Base-by-base conservation (phyloP, 2,888 invertebrate species). In the Chelonus formosanus region DNA sequence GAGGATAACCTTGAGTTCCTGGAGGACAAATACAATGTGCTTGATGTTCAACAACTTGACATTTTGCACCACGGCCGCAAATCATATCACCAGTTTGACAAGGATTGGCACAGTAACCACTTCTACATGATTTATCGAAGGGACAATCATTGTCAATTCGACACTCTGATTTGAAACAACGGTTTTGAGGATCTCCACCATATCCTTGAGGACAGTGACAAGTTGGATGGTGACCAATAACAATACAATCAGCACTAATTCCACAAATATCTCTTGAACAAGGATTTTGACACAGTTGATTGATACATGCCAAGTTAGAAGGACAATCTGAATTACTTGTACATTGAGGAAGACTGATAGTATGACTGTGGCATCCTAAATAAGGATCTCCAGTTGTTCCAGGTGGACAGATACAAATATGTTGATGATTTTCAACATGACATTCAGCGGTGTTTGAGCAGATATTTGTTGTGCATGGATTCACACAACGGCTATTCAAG, bases 161-260 rank as follows among this genome's bases (percentile, higher is more conserved):
- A 82, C 95, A 95, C 85, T 94, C 94, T 58, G 93, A 94, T 88
- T 91, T 93, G 81, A 92, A 94, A 79, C 96, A 96, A 71, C 90
- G 89, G 32, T 90, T 85, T 84, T 95, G 91, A 43, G 96, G 95
- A 84, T 96, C 93, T 69, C 96, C 96, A 60, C 93, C 94, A 86
- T 93, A 94, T 70, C 92, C 93, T 57, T 91, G 89, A 20, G 93
- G 93, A 81, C 96, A 96, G 77, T 88, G 89, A 83, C 96, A 96
- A 31, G 90, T 89, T 3, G 95, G 94, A 72, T 94, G 90, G 80
- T 94, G 95, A 74, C 90, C 88, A 53, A 87, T 86, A 0, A 93
- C 91, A 20, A 90, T 87, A 77, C 96, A 97, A 71, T 92, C 88
- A 0, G 96, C 94, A 70, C 92, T 90, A 6, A 89, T 85, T 57